Percentiles rank a stretch among this genome's conserved stretches.
These are phyloP conservation scores for human DNA, from an alignment of 2,113 vertebrate genomes.

Conservation along the genomic window GRCh38 chr5:55037001-55037500, in stretches of 20 bases:
- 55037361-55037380: neutral
- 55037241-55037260: neutral
- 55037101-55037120: neutral
- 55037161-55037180: neutral
- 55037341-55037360: neutral
- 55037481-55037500: neutral
- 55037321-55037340: neutral
- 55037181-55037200: neutral
- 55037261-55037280: neutral
- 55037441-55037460: neutral
- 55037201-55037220: neutral
- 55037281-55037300: neutral
- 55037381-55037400: neutral
- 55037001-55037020: neutral
- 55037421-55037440: no score
- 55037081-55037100: neutral
- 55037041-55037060: neutral
- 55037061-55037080: neutral
- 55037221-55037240: neutral
- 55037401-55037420: no score
- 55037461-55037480: neutral
- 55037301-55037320: neutral
- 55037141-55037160: neutral
- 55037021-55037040: neutral
- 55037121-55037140: neutral